Evolutionary conservation across 2,797 vertebrate genomes (phyloP), one percentile per base, ranked within the genome.

Genomic region (Malacoctenus gilli): DNA sequence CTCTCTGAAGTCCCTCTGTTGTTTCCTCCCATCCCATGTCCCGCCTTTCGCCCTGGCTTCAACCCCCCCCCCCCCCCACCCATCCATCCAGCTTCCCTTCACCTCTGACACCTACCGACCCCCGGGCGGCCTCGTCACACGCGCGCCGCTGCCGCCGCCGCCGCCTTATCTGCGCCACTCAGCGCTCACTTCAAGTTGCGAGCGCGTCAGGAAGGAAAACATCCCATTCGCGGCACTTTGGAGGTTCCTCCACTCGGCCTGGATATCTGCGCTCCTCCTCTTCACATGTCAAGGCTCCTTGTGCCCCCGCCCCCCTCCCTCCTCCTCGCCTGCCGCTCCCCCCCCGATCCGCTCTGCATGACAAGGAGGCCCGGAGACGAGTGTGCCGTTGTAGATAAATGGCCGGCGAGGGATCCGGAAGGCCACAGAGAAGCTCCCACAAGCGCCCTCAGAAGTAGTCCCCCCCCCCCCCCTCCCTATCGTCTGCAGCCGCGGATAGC

Each of bases 351-450:
- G 66, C 21, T 0, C 4, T 0, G 50, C 23, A 32, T 2, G 9
- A 47, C 30, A 40, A 57, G 41, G 15, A 43, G 59, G n/a, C 15
- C 0, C 43, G 32, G 65, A 62, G 52, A 44, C 10, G 19, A 67
- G 72, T 82, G 77, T 69, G 79, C 49, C 0, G 12, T 34, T 69
- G 76, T 18, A 86, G 85, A 87, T 86, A 87, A 86, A 79, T 42
- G 38, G 35, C 76, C 46, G 82, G 63, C 72, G 25, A 6, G 25
- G 25, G 25, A 28, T 28, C 2, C 25, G 5, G 25, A 9, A 5
- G 32, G 49, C 13, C 37, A 65, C 80, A 51, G 65, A 77, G 53
- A n/a, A n/a, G n/a, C n/a, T n/a, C n/a, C n/a, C n/a, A n/a, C n/a
- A n/a, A n/a, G n/a, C n/a, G n/a, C n/a, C n/a, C n/a, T n/a, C n/a